Percentiles rank a stretch among this genome's conserved stretches.
phyloP scores from a whole-genome alignment of 2,797 vertebrate species.

The Falco biarmicus region DNA sequence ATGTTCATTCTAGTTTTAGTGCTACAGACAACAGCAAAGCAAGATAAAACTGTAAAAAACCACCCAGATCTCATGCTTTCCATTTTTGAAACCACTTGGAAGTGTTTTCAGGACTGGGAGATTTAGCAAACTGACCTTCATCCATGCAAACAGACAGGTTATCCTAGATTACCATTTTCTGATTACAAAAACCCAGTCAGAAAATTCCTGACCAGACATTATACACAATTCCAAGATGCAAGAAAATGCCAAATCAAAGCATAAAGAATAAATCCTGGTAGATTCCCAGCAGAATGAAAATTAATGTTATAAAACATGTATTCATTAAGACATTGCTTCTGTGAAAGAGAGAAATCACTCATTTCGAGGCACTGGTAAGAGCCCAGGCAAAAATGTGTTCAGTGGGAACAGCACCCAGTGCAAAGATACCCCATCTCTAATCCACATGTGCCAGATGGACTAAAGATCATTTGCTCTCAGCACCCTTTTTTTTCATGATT shows the following conservation, averaged over 20 bases:
- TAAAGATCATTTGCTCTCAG: not conserved
- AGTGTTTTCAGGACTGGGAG: not conserved
- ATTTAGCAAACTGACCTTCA: not conserved
- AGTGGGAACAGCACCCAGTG: not conserved
- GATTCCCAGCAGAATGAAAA: not conserved
- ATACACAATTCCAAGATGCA: not conserved
- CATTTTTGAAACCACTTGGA: constrained; percentile 6
- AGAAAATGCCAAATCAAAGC: not conserved
- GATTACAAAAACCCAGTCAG: not conserved
- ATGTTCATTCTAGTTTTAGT: not conserved
- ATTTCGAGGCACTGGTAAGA: not conserved
- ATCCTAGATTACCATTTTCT: not conserved
- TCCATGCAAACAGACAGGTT: not conserved
- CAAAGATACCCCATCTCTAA: not conserved
- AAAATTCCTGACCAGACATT: not conserved
- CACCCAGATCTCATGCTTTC: not conserved
- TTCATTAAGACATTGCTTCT: not conserved
- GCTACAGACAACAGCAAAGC: not conserved
- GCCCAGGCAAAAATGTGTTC: not conserved
- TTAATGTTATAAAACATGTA: not conserved
- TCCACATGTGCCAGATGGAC: not conserved
- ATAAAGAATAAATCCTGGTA: not conserved
- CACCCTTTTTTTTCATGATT: not conserved
- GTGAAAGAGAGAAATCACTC: not conserved
- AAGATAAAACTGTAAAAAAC: not conserved